phyloP scores from a whole-genome alignment of 2,888 invertebrate genomes.

The Himalopsyche tibetana region DNA sequence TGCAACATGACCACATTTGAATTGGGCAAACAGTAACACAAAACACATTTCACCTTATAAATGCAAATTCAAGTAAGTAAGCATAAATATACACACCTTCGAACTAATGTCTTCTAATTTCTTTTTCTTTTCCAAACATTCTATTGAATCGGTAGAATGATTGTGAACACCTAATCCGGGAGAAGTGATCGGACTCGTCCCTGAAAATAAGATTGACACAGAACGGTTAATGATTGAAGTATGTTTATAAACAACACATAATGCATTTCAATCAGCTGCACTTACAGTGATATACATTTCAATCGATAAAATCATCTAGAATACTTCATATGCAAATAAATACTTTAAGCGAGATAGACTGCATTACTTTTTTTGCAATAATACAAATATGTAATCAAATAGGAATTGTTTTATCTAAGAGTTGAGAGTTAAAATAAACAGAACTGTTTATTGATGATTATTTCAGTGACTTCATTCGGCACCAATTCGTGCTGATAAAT shows the following conservation, averaged over 20 bases:
- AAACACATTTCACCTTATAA: too few species aligned
- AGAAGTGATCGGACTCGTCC: constrained; percentile 87
- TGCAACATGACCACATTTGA: too few species aligned
- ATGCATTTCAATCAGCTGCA: neutral
- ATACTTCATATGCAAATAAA: too few species aligned
- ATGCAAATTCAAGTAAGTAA: neutral
- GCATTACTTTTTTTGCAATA: neutral
- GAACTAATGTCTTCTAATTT: constrained; percentile 72
- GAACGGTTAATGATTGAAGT: constrained; percentile 54
- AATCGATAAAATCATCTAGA: too few species aligned
- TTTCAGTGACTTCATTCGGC: constrained; percentile 66
- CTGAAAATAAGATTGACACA: constrained; percentile 68
- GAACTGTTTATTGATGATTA: neutral
- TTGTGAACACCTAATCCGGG: constrained; percentile 82
- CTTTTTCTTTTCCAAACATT: constrained; percentile 82
- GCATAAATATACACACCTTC: constrained; percentile 63
- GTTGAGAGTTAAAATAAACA: constrained; percentile 16
- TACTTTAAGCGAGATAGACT: neutral
- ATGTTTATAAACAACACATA: constrained; percentile 49
- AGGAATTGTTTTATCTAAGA: neutral
- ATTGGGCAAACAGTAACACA: too few species aligned
- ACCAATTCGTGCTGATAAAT: constrained; percentile 66
- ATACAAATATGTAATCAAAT: constrained; percentile 6
- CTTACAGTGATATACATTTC: neutral
- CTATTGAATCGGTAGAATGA: constrained; percentile 88